These are phyloP conservation scores for Amphipoea oculea DNA, from an alignment of 2,888 invertebrate genomes.

Conservation along the genomic window DNA sequence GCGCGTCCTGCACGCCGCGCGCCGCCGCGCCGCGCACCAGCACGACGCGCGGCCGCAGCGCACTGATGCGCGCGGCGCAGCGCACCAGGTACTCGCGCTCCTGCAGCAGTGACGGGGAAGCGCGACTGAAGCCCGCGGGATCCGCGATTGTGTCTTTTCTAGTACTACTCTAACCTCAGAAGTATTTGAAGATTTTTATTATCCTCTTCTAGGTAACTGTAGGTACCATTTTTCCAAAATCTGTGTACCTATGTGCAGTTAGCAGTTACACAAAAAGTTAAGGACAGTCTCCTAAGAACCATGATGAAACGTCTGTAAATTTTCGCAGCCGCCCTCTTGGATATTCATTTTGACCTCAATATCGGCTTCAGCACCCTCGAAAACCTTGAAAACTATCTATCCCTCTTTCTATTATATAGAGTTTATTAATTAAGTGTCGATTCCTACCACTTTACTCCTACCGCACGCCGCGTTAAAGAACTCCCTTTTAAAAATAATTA, in stretches of 20 bases:
- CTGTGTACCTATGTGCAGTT: too few species aligned
- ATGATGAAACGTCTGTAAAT: too few species aligned
- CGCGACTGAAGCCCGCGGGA: too few species aligned
- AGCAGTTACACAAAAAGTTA: not conserved
- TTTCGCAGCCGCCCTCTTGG: too few species aligned
- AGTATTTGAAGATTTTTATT: not conserved
- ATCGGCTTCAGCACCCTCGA: too few species aligned
- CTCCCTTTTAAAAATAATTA: not conserved
- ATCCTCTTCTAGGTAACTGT: too few species aligned
- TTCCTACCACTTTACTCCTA: not conserved
- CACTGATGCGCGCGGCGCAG: slow-evolving; percentile 95
- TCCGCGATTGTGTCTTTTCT: not conserved
- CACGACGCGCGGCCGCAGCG: slow-evolving; percentile 96
- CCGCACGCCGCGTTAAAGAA: not conserved
- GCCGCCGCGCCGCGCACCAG: slow-evolving; percentile 97
- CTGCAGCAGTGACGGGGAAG: slow-evolving; percentile 75
- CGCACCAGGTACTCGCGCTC: slow-evolving; percentile 96
- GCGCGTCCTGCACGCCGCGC: slow-evolving; percentile 96
- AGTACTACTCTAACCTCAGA: too few species aligned
- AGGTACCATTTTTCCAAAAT: too few species aligned
- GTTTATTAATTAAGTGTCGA: not conserved
- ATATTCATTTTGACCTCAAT: not conserved
- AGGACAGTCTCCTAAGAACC: too few species aligned
- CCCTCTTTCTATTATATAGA: not conserved
- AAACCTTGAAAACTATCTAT: too few species aligned